phyloP scores from a whole-genome alignment of 2,797 vertebrate species.

The Hydrocynus forskahlii region DNA sequence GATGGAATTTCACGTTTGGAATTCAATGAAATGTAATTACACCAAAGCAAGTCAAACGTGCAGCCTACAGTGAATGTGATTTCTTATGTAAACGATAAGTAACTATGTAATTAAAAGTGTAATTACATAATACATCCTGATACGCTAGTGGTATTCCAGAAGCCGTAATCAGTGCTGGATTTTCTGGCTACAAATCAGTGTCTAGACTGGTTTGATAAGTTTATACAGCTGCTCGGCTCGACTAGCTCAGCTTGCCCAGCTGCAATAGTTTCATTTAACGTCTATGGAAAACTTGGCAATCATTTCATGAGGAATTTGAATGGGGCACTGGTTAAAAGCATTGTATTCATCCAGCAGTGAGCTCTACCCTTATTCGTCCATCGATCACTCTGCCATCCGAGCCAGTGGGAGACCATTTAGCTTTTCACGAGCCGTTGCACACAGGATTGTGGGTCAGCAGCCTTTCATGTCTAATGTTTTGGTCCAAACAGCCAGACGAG shows the following conservation, averaged over 20 bases:
- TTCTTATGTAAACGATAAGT: background rate
- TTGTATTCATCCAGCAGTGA: conserved; percentile 5
- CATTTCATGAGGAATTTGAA: conserved; percentile 15
- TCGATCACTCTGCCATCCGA: conserved; percentile 28
- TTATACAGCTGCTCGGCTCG: background rate
- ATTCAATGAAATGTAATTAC: too few relatives aligned
- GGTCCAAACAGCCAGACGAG: conserved; percentile 35
- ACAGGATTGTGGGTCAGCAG: conserved; percentile 45
- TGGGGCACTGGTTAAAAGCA: conserved; percentile 22
- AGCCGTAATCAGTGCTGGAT: background rate
- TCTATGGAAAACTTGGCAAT: background rate
- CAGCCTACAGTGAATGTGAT: too few relatives aligned
- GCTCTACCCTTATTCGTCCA: conserved; percentile 25
- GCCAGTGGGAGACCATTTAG: conserved; percentile 27
- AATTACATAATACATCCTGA: background rate
- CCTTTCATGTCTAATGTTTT: conserved; percentile 41
- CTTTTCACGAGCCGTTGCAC: conserved; percentile 47
- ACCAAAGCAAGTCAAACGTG: too few relatives aligned
- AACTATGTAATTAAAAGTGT: background rate
- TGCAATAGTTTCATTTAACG: background rate
- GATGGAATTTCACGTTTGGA: too few relatives aligned
- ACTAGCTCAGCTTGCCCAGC: background rate
- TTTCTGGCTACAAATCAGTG: background rate
- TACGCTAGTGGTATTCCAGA: background rate
- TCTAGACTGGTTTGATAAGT: background rate